These are phyloP conservation scores for Andrena marginata DNA, from an alignment of 2,888 invertebrate species.

Conservation along the genomic window DNA sequence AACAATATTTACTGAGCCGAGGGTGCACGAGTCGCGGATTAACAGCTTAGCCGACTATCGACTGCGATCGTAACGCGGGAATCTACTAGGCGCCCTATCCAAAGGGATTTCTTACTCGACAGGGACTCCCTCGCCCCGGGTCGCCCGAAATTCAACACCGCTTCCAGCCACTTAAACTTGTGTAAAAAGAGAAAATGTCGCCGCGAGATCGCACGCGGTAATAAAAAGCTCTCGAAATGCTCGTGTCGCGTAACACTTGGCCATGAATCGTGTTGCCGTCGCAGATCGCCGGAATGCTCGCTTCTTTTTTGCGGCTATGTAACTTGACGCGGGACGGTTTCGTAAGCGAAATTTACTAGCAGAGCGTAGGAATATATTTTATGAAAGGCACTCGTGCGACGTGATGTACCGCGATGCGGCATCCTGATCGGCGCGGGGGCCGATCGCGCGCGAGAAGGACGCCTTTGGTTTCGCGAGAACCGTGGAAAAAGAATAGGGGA, in stretches of 20 bases:
- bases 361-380: neutral
- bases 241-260: neutral
- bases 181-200: too few relatives aligned
- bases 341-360: neutral
- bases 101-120: neutral
- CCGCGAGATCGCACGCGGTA: neutral
- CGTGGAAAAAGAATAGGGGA: neutral
- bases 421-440: neutral
- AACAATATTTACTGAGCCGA: conserved; percentile 33
- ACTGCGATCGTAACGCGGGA: neutral
- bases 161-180: too few relatives aligned
- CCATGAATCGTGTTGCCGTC: neutral
- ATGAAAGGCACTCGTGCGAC: neutral
- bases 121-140: neutral
- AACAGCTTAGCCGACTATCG: neutral
- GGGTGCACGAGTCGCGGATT: neutral
- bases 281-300: too few relatives aligned
- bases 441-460: neutral
- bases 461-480: neutral
- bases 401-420: neutral
- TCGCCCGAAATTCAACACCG: neutral
- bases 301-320: too few relatives aligned
- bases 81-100: neutral
- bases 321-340: neutral
- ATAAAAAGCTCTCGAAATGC: neutral